Conservation (phyloP, 2,888 invertebrate species). For the Scaptomyza polygonia region DNA sequence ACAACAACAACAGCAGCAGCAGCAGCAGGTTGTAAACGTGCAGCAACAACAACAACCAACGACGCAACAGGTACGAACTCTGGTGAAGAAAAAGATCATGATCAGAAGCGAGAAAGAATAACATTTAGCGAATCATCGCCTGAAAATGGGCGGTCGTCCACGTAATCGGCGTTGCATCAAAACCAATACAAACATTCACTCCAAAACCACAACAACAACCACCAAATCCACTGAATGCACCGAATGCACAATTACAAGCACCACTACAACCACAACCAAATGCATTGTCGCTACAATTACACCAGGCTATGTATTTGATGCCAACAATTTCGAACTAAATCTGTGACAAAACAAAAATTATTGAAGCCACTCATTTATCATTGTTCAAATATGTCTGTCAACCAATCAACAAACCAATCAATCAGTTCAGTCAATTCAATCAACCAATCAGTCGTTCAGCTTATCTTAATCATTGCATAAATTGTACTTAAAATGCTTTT, state of each 20-base stretch:
- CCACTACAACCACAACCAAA: conserved; percentile 40
- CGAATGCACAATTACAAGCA: conserved; percentile 34
- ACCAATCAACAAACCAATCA: conserved; percentile 32
- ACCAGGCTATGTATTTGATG: conserved; percentile 23
- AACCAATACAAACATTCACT: conserved; percentile 39
- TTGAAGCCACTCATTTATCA: conserved; percentile 41
- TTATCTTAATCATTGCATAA: conserved; percentile 50
- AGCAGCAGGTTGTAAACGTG: conserved; percentile 30
- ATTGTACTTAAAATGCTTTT: conserved; percentile 67
- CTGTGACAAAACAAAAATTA: conserved; percentile 26
- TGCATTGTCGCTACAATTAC: conserved; percentile 53
- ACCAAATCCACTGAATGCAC: conserved; percentile 18
- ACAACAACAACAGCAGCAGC: conserved; percentile 59
- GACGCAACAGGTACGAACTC: conserved; percentile 84
- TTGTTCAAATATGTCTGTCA: conserved; percentile 21
- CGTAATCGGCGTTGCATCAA: conserved; percentile 63
- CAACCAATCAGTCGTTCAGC: conserved; percentile 42
- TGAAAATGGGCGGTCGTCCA: conserved; percentile 42
- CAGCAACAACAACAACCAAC: conserved; percentile 64
- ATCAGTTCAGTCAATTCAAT: conserved; percentile 38
- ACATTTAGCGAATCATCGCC: conserved; percentile 63
- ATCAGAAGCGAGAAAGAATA: conserved; percentile 84
- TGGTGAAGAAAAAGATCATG: conserved; percentile 84
- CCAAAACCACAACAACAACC: conserved; percentile 35
- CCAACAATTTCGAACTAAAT: conserved; percentile 33